Percentiles rank a stretch among this genome's conserved stretches.
phyloP scores from a whole-genome alignment of 2,113 vertebrate species.

The Cynocephalus volans region DNA sequence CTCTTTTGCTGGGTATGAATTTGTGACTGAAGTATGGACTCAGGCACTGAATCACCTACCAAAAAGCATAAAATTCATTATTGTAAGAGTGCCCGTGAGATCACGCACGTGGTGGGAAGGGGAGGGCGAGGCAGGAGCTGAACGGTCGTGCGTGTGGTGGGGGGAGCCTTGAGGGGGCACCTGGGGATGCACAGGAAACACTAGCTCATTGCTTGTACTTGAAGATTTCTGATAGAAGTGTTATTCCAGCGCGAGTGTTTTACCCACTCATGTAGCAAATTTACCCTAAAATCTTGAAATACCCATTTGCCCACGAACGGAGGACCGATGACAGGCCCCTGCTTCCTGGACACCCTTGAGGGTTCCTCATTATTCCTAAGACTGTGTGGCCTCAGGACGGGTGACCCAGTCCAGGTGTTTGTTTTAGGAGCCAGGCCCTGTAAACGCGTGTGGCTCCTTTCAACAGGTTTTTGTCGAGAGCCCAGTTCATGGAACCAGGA shows the following conservation, averaged over 20 bases:
- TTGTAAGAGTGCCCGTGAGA: fast-evolving
- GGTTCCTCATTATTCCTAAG: not conserved
- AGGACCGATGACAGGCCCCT: too few species aligned
- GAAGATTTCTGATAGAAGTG: not conserved
- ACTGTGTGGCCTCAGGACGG: fast-evolving
- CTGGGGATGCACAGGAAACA: fast-evolving
- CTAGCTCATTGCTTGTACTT: fast-evolving
- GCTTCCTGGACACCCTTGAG: too few species aligned
- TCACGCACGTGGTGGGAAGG: fast-evolving
- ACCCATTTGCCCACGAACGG: fast-evolving
- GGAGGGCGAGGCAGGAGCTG: fast-evolving
- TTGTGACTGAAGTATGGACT: too few species aligned
- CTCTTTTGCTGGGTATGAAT: fast-evolving
- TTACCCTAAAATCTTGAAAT: fast-evolving
- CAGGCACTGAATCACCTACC: fast-evolving
- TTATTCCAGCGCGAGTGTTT: fast-evolving
- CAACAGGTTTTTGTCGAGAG: not conserved
- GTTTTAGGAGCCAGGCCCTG: fast-evolving
- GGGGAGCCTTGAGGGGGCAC: too few species aligned
- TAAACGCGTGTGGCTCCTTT: fast-evolving
- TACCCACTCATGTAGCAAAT: fast-evolving
- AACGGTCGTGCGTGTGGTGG: too few species aligned
- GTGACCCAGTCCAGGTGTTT: fast-evolving
- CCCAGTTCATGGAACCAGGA: too few species aligned
- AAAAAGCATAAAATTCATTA: fast-evolving